These are phyloP conservation scores for Nasonia giraulti DNA, from an alignment of 1,140 invertebrate species.

Conservation along the genomic window DNA sequence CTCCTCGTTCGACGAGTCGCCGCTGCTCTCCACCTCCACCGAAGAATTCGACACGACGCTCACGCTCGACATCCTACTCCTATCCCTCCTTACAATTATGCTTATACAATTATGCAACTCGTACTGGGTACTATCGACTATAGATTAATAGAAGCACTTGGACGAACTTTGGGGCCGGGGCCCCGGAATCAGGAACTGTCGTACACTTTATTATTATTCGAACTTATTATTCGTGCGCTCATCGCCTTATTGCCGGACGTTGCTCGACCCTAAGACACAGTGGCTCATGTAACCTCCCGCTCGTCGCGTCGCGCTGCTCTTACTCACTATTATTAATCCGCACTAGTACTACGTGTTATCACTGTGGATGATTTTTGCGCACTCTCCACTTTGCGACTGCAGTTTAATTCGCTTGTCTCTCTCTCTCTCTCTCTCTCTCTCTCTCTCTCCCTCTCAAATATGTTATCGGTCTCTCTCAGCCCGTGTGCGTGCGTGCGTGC, in stretches of 20 bases:
- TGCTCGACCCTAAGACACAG: conserved; percentile 60
- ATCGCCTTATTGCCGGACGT: conserved; percentile 55
- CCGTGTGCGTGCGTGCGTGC: no score
- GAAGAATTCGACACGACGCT: conserved; percentile 72
- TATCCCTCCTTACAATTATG: background rate
- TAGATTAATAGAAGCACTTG: conserved; percentile 14
- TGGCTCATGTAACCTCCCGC: conserved; percentile 57
- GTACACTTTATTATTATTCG: conserved; percentile 24
- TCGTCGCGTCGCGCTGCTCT: conserved; percentile 13
- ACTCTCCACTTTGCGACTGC: background rate
- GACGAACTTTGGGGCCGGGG: background rate
- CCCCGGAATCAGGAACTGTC: background rate
- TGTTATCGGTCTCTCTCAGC: no score
- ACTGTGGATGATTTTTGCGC: conserved; percentile 24
- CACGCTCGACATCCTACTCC: conserved; percentile 68
- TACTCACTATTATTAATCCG: conserved; percentile 27
- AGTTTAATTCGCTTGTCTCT: no score
- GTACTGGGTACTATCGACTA: background rate
- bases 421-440: no score
- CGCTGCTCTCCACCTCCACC: conserved; percentile 69
- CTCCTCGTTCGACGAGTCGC: conserved; percentile 67
- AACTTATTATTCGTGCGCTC: background rate
- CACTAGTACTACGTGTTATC: conserved; percentile 2
- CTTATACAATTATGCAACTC: no score
- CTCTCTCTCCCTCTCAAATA: no score